Evolutionary conservation across 2,888 invertebrate species (phyloP), one percentile per base, ranked within the genome.

Genomic region (Philereme vetulata): DNA sequence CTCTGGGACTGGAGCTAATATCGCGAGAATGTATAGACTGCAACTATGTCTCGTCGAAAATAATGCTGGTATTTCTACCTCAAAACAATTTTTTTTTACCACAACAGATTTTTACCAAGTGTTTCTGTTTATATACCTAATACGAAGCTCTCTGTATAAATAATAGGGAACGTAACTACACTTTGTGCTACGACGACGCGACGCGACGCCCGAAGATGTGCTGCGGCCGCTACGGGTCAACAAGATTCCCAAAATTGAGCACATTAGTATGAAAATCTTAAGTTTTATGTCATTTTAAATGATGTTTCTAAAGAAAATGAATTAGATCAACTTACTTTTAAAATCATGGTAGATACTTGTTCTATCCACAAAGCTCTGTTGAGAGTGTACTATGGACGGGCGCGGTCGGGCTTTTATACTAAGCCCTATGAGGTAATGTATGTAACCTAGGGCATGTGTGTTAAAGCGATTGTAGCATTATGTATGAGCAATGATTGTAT

Each of bases 391-490:
- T 65, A 62, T 60, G 55, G 63, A 64, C 64, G 62, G 70, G 62
- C 64, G 65, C 68, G 66, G 69, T 74, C 57, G 70, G 71, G 81
- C 88, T 90, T 90, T 82, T 91, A 91, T 90, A 91, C 72, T 64
- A 60, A 61, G 65, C 65, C 69, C 62, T 66, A 69, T 75, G 72
- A 74, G 74, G 69, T 74, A 76, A 75, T 70, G 67, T 72, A 70
- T 75, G 70, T 76, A 69, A 45, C 64, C 60, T 66, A 77, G 77
- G 75, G 75, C 75, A 78, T 74, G 69, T 80, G 76, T 82, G 78
- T 79, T 80, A 81, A 77, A 74, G 71, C 64, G 70, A 71, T 68
- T 70, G 67, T 72, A 74, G 67, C 62, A 75, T 75, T 75, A 77
- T 75, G 66, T 74, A 72, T 74, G 74, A 73, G 74, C 63, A 67